Evolutionary conservation across 2,797 vertebrate genomes (phyloP).

Genomic region (Pipistrellus kuhlii): DNA sequence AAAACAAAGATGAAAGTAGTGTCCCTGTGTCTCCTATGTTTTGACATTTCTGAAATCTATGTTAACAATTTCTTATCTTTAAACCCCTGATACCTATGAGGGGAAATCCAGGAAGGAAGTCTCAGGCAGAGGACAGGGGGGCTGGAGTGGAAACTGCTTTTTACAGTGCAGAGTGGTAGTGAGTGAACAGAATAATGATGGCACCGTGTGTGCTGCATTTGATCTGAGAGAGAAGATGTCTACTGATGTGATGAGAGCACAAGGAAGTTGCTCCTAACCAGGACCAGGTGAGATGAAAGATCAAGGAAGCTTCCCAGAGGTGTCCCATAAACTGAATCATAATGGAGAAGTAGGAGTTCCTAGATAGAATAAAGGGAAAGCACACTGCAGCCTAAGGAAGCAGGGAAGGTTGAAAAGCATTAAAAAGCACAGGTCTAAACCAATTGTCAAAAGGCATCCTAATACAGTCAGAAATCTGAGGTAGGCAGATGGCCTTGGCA

Average conservation of each 20-base stretch:
- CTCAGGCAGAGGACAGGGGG: not conserved
- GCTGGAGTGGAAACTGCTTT: not conserved
- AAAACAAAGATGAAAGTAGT: not conserved
- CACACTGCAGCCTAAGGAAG: not conserved
- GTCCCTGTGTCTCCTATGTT: not conserved
- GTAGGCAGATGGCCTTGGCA: not conserved
- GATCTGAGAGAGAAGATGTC: not conserved
- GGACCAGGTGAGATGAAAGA: not conserved
- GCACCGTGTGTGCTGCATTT: too few species aligned
- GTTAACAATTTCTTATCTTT: not conserved
- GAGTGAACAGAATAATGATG: not conserved
- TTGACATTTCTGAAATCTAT: not conserved
- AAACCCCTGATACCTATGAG: not conserved
- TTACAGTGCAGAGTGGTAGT: not conserved
- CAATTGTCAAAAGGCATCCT: too few species aligned
- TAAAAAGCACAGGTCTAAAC: not conserved
- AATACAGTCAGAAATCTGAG: not conserved
- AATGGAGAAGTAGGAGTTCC: not conserved
- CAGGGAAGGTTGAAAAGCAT: not conserved
- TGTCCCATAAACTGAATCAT: not conserved
- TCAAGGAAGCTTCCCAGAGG: not conserved
- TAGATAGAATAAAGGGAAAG: not conserved
- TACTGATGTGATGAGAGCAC: not conserved
- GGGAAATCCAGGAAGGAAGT: not conserved
- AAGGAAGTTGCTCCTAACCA: not conserved